These are phyloP conservation scores for Drosophila pseudoobscura DNA, from an alignment of 1,140 invertebrate genomes.

Conservation along the genomic window DNA sequence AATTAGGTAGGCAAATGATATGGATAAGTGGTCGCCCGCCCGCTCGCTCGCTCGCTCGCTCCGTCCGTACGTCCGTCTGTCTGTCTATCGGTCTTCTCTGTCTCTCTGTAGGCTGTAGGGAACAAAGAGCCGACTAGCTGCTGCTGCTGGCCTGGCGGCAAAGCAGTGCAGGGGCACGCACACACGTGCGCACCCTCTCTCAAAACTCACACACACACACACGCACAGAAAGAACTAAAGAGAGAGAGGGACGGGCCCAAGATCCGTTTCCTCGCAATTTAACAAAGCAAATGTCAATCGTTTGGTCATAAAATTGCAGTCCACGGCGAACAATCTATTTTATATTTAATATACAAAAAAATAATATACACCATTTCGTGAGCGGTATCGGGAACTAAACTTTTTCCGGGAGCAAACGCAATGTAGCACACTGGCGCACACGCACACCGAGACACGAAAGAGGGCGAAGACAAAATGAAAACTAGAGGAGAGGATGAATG, in stretches of 20 bases:
- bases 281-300: constrained; percentile 49
- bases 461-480: constrained; percentile 58
- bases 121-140: constrained; percentile 66
- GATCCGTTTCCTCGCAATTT: constrained; percentile 25
- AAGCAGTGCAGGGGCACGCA: constrained; percentile 68
- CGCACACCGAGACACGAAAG: constrained; percentile 39
- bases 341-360: constrained; percentile 38
- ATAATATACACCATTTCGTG: constrained; percentile 18
- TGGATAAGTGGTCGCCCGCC: constrained; percentile 41
- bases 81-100: constrained; percentile 4
- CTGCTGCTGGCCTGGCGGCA: constrained; percentile 38
- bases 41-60: constrained; percentile 3
- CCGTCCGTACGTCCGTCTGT: background rate
- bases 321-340: constrained; percentile 30
- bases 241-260: constrained; percentile 11
- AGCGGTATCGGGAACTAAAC: constrained; percentile 2
- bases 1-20: constrained; percentile 63
- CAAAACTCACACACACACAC: constrained; percentile 19
- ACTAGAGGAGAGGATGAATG: constrained; percentile 76
- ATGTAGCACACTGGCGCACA: constrained; percentile 51
- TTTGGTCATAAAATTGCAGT: constrained; percentile 35
- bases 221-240: constrained; percentile 4
- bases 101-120: constrained; percentile 32
- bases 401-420: constrained; percentile 25
- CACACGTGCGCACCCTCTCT: constrained; percentile 29